Evolutionary conservation across 2,888 invertebrate species (phyloP), one percentile per base, ranked within the genome.

Genomic region (Girardia tigrina): DNA sequence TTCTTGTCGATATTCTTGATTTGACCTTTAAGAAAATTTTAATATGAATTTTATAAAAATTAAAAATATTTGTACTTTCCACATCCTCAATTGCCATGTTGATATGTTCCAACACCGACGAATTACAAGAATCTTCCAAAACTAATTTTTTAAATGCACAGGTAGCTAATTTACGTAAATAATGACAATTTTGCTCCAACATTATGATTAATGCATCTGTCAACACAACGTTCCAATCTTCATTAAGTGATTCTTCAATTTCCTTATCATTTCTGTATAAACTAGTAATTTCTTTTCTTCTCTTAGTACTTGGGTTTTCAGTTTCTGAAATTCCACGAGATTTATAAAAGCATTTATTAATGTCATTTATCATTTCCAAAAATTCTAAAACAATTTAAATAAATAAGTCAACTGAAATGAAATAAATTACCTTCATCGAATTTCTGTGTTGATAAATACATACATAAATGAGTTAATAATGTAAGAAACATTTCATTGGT

Each of bases 1-100:
- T n/a, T n/a, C n/a, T 56, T 56, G n/a, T 56, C 56, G n/a, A 56
- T 56, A n/a, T 56, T 56, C n/a, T 56, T 56, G 23, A 23, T 56
- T 16, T 12, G 8, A 36, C 16, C 36, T 36, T 12, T 16, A 36
- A 12, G 16, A 36, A 12, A 36, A 36, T 36, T 36, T 16, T 12
- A 36, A 36, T 12, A 36, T 12, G 36, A 12, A 12, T 8, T 36
- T 36, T 36, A 36, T n/a, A n/a, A n/a, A n/a, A n/a, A n/a, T 12
- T 36, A 36, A 12, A 36, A 12, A 16, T 16, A 36, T 56, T 56
- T 23, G n/a, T 16, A 56, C 56, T 56, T 16, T 56, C 8, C 4
- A 23, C 4, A 56, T 56, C 23, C 23, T 56, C 56, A 56, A 56
- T 56, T 12, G 8, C n/a, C 56, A 56, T 56, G 23, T 56, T 56